Percentiles rank a stretch among this genome's conserved stretches.
phyloP scores from a whole-genome alignment of 2,888 invertebrate species.

The Mystacides longicornis region DNA sequence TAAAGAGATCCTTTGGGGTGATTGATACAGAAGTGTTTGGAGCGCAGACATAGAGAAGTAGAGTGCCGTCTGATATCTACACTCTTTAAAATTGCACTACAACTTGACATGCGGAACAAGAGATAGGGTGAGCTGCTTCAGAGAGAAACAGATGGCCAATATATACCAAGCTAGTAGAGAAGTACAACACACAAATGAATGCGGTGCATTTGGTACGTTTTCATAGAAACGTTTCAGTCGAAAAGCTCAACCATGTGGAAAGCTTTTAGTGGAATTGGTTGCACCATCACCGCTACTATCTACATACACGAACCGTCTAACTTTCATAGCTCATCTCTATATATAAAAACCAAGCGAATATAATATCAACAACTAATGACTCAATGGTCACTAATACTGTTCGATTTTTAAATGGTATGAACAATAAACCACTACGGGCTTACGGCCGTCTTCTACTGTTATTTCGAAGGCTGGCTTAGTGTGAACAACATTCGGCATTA shows the following conservation, averaged over 20 bases:
- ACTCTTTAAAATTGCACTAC: not conserved
- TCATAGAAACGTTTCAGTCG: not conserved
- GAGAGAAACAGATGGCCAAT: not conserved
- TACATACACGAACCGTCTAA: not conserved
- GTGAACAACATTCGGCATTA: no score
- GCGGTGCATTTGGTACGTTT: not conserved
- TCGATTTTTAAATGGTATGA: no score
- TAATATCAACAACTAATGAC: no score
- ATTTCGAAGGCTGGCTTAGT: no score
- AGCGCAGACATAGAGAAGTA: not conserved
- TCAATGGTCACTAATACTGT: no score
- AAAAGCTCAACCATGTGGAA: not conserved
- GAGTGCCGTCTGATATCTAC: not conserved
- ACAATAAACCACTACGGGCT: no score
- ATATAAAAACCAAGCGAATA: no score
- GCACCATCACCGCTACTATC: not conserved
- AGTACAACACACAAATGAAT: not conserved
- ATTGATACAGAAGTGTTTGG: no score
- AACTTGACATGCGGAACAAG: not conserved
- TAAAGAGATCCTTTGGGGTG: no score
- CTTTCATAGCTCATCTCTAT: no score
- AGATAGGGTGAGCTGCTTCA: no score
- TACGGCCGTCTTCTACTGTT: no score
- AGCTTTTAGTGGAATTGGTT: conserved; percentile 1
- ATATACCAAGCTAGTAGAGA: not conserved